phyloP scores from a whole-genome alignment of 2,797 vertebrate genomes.

The Labeo calbasu region DNA sequence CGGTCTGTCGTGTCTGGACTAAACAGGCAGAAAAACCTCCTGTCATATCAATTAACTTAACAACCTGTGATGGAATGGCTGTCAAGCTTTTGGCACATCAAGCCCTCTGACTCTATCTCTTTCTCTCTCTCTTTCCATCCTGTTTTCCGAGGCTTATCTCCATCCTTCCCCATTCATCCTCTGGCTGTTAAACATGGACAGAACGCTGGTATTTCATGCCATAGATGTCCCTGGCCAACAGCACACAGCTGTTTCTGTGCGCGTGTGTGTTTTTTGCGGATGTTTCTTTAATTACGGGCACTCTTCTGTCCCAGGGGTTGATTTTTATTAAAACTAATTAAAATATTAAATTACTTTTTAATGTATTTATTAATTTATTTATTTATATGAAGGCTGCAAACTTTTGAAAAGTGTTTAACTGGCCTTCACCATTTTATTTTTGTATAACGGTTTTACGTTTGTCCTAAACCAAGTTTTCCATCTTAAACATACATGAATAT shows the following conservation, averaged over 20 bases:
- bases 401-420: background rate
- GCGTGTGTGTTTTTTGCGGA: background rate
- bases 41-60: constrained; percentile 73
- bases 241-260: background rate
- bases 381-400: background rate
- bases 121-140: constrained; percentile 25
- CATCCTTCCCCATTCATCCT: constrained; percentile 46
- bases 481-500: background rate
- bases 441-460: background rate
- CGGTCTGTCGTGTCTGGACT: constrained; percentile 62
- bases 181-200: constrained; percentile 28
- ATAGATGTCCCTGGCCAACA: constrained; percentile 60
- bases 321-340: background rate
- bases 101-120: constrained; percentile 24
- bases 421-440: background rate
- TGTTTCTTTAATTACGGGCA: background rate
- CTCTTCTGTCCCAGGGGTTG: background rate
- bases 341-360: background rate
- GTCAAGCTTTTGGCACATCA: constrained; percentile 66
- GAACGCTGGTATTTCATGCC: constrained; percentile 70
- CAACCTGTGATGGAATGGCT: constrained; percentile 67
- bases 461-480: background rate
- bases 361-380: background rate
- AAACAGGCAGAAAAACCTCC: constrained; percentile 68
- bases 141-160: constrained; percentile 44